Evolutionary conservation across 1,140 invertebrate genomes (phyloP).

Genomic region (Drosophila melanogaster): DNA sequence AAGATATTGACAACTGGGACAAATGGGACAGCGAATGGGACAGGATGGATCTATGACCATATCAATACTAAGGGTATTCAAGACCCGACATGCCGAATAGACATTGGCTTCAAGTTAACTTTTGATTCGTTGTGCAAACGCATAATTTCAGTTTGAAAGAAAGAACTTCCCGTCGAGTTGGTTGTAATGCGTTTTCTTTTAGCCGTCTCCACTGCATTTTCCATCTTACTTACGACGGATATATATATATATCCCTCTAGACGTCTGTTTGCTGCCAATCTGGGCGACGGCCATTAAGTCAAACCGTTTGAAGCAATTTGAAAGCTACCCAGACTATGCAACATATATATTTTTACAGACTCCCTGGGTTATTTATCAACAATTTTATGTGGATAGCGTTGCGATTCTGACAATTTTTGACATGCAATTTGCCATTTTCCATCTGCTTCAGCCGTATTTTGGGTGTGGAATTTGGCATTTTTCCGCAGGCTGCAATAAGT

Average conservation of each 20-base stretch:
- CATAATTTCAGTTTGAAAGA: slow-evolving; percentile 66
- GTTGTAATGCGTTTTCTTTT: slow-evolving; percentile 69
- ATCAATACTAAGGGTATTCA: slow-evolving; percentile 13
- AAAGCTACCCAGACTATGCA: slow-evolving; percentile 40
- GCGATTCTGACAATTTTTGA: slow-evolving; percentile 56
- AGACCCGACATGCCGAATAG: neutral
- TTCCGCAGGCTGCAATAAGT: slow-evolving; percentile 43
- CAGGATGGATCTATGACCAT: slow-evolving; percentile 26
- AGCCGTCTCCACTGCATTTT: slow-evolving; percentile 8
- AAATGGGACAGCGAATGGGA: slow-evolving; percentile 4
- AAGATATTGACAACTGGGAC: slow-evolving; percentile 43
- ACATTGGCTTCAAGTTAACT: neutral
- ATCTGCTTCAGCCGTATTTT: slow-evolving; percentile 4
- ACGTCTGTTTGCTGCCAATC: slow-evolving; percentile 76
- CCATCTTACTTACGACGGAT: neutral
- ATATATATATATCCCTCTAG: slow-evolving; percentile 16
- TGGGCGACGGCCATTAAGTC: slow-evolving; percentile 67
- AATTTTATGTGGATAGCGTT: slow-evolving; percentile 43
- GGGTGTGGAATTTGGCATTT: slow-evolving; percentile 15
- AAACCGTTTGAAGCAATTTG: slow-evolving; percentile 67
- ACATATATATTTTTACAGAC: neutral
- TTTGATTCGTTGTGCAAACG: slow-evolving; percentile 48
- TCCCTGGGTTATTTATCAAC: slow-evolving; percentile 32
- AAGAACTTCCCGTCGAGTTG: slow-evolving; percentile 49
- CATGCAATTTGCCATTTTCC: slow-evolving; percentile 64